phyloP scores from a whole-genome alignment of 2,888 invertebrate genomes.

The Hedya salicella region DNA sequence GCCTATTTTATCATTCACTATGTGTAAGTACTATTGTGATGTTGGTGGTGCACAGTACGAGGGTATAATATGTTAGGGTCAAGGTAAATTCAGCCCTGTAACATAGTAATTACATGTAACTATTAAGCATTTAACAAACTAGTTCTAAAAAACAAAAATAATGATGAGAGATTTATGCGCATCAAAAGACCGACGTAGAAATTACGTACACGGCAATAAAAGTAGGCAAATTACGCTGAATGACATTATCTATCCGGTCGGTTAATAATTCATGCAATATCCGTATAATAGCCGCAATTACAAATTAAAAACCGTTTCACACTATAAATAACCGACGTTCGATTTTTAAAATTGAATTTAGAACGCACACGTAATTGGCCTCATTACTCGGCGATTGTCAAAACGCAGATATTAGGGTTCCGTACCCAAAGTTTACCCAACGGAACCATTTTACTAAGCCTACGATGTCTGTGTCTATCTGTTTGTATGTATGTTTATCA shows the following conservation, averaged over 20 bases:
- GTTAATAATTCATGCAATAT: conserved; percentile 42
- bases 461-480: too few relatives aligned
- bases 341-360: conserved; percentile 39
- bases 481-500: too few relatives aligned
- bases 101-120: neutral
- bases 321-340: conserved; percentile 37
- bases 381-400: conserved; percentile 41
- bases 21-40: too few relatives aligned
- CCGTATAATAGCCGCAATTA: conserved; percentile 40
- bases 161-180: conserved; percentile 18
- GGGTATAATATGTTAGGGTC: too few relatives aligned
- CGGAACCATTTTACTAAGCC: too few relatives aligned
- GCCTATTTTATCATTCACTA: too few relatives aligned
- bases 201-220: conserved; percentile 9
- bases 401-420: conserved; percentile 29
- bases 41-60: too few relatives aligned
- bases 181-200: conserved; percentile 14
- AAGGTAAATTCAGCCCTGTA: too few relatives aligned
- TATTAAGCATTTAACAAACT: neutral
- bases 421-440: too few relatives aligned
- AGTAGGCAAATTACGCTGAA: conserved; percentile 31
- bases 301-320: conserved; percentile 44
- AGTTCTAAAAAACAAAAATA: conserved; percentile 15
- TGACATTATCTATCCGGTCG: conserved; percentile 38
- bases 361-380: conserved; percentile 36